A percentile compares a stretch with the other conserved stretches of the same genome.
Conservation (phyloP, 2,797 vertebrate species). For the Craterocephalus amniculus region DNA sequence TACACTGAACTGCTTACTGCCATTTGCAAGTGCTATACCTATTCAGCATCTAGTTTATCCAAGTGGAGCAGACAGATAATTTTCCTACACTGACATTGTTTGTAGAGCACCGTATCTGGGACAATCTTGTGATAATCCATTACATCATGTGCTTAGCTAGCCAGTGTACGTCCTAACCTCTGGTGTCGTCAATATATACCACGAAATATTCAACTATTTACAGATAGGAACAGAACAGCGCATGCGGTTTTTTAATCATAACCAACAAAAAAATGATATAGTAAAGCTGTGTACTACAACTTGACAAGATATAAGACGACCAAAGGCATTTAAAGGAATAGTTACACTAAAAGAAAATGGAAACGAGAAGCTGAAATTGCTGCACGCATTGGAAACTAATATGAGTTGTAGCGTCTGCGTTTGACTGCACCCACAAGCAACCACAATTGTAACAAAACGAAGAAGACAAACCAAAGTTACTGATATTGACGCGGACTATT, state of each 20-base stretch:
- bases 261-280: neutral
- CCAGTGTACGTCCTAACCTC: constrained; percentile 61
- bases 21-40: too few species aligned
- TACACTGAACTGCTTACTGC: neutral
- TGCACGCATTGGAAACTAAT: constrained; percentile 36
- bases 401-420: constrained; percentile 30
- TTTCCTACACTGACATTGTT: constrained; percentile 64
- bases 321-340: constrained; percentile 10
- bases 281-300: neutral
- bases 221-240: constrained; percentile 5
- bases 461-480: constrained; percentile 68
- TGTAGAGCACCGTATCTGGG: constrained; percentile 75
- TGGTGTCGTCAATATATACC: constrained; percentile 36
- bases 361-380: constrained; percentile 30
- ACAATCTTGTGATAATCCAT: constrained; percentile 83
- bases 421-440: constrained; percentile 19
- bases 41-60: constrained; percentile 14
- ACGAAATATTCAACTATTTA: constrained; percentile 47
- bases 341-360: neutral
- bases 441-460: constrained; percentile 45
- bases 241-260: neutral
- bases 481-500: constrained; percentile 56
- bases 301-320: neutral
- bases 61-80: constrained; percentile 36
- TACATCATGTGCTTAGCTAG: constrained; percentile 78